A percentile compares a stretch with the other conserved stretches of the same genome.
These are phyloP conservation scores for Sogatella furcifera DNA, from an alignment of 1,140 invertebrate species.

Conservation along the genomic window DNA sequence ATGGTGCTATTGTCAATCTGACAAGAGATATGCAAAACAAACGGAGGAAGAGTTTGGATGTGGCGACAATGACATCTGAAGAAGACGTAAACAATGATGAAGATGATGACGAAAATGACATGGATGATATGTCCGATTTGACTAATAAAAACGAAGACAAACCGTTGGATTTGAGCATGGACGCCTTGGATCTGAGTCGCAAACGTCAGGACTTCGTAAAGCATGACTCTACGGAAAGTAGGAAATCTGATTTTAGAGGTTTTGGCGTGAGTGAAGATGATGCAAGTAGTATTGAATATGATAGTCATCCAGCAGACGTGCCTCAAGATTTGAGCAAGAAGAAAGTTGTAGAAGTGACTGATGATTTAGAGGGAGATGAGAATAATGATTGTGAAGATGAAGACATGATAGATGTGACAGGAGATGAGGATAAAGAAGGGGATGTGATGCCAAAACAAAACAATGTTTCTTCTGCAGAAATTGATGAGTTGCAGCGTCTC, in stretches of 20 bases:
- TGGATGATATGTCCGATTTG: too few relatives aligned
- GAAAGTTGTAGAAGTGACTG: constrained; percentile 2
- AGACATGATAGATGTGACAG: neutral
- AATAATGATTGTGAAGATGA: neutral
- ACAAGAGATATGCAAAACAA: constrained; percentile 2
- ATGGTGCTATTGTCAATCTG: neutral
- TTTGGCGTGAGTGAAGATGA: constrained; percentile 23
- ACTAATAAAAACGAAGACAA: constrained; percentile 31
- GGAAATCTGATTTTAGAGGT: neutral
- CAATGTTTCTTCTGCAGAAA: neutral
- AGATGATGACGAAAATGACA: constrained; percentile 3
- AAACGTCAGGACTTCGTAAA: constrained; percentile 47
- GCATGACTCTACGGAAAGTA: constrained; percentile 33
- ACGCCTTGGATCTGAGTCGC: constrained; percentile 75
- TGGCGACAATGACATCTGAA: constrained; percentile 19
- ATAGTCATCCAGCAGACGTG: constrained; percentile 12
- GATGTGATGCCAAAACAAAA: neutral
- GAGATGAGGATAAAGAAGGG: neutral
- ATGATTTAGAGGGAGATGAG: neutral
- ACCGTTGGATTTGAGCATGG: constrained; percentile 66
- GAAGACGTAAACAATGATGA: constrained; percentile 26
- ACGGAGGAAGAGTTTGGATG: constrained; percentile 14
- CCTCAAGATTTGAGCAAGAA: constrained; percentile 35
- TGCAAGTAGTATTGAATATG: constrained; percentile 9
- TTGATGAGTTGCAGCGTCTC: neutral